phyloP scores from a whole-genome alignment of 2,113 vertebrate species.

The Cavia aperea region DNA sequence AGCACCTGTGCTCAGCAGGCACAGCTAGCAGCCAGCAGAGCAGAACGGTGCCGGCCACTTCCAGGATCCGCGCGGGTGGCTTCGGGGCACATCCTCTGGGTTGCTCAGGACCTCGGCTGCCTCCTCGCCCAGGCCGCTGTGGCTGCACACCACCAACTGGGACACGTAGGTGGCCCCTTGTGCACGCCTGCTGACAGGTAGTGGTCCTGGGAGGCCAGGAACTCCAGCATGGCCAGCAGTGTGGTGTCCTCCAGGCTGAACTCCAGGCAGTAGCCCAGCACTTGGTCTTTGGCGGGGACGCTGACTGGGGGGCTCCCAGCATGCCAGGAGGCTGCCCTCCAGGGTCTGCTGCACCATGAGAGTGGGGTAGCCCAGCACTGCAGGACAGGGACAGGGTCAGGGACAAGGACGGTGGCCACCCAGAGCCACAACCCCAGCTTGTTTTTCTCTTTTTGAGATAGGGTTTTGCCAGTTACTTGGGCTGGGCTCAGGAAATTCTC shows the following conservation, averaged over 20 bases:
- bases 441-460: not conserved
- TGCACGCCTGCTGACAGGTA: slow-evolving; percentile 84
- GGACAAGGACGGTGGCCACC: not conserved
- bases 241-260: slow-evolving; percentile 88
- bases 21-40: slow-evolving; percentile 94
- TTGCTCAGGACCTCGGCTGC: slow-evolving; percentile 82
- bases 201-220: slow-evolving; percentile 81
- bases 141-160: slow-evolving; percentile 90
- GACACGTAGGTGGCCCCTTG: slow-evolving; percentile 92
- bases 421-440: not conserved
- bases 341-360: slow-evolving; percentile 88
- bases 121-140: slow-evolving; percentile 92
- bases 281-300: slow-evolving; percentile 77
- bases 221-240: slow-evolving; percentile 89
- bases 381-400: slow-evolving; percentile 41
- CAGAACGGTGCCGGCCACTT: slow-evolving; percentile 86
- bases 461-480: not conserved
- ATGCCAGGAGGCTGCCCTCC: slow-evolving; percentile 83
- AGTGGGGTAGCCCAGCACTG: slow-evolving; percentile 89
- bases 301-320: slow-evolving; percentile 82
- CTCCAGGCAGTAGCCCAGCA: slow-evolving; percentile 92
- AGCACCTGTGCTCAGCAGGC: slow-evolving; percentile 90
- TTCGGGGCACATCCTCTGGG: slow-evolving; percentile 88
- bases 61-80: slow-evolving; percentile 89
- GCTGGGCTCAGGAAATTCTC: not conserved